These are phyloP conservation scores for Mesopsocus fuscifrons DNA, from an alignment of 2,888 invertebrate species.

Conservation along the genomic window DNA sequence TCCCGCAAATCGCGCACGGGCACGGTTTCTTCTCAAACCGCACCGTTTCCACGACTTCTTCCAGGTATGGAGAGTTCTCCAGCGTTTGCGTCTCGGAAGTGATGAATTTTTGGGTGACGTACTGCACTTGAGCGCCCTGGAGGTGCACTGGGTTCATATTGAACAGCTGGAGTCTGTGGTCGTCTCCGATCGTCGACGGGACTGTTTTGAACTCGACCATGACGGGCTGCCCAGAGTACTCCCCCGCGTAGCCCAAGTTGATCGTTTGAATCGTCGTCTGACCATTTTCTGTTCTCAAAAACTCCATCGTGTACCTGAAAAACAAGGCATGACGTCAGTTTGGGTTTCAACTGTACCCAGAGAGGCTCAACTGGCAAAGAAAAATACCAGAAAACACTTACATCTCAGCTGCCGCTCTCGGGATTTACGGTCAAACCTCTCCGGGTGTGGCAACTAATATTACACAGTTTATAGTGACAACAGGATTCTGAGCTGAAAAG, in stretches of 20 bases:
- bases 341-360: too few species aligned
- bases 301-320: conserved; percentile 1
- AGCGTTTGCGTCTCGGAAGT: conserved; percentile 3
- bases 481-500: too few species aligned
- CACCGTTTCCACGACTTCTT: not conserved
- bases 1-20: conserved; percentile 3
- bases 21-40: conserved; percentile 2
- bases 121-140: conserved; percentile 1
- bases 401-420: not conserved
- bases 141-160: conserved; percentile 1
- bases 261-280: conserved; percentile 4
- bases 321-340: too few species aligned
- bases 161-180: conserved; percentile 8
- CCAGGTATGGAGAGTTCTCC: not conserved
- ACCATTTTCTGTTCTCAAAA: conserved; percentile 3
- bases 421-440: not conserved
- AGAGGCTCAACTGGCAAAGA: conserved; percentile 1
- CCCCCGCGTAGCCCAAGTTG: conserved; percentile 6
- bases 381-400: not conserved
- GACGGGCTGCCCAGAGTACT: not conserved
- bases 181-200: conserved; percentile 1
- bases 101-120: conserved; percentile 3
- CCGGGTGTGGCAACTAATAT: not conserved
- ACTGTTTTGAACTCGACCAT: conserved; percentile 6
- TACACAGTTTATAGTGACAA: too few species aligned